Evolutionary conservation across 1,140 invertebrate species (phyloP), one percentile per base, ranked within the genome.

Genomic region (Hylaeus anthracinus): DNA sequence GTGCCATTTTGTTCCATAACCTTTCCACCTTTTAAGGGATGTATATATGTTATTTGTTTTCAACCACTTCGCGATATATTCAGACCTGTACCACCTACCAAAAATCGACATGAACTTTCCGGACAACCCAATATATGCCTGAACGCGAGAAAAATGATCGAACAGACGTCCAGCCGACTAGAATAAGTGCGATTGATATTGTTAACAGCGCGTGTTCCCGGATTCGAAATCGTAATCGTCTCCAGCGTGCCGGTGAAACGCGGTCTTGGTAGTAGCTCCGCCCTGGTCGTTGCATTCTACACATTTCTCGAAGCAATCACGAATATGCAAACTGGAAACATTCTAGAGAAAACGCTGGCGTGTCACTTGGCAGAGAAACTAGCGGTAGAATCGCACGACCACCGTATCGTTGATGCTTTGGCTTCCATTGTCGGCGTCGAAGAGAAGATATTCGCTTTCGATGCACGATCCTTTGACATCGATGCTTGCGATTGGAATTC

Each of bases 211-310:
- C 3, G 60, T 26, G 67, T 85, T 63, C 71, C 76, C 1, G 77
- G 78, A 61, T 87, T 88, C 58, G 70, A 85, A 65, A 79, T 79
- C 37, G 60, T 82, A 55, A 70, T 75, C 55, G 51, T 53, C 4
- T 63, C 72, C 39, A 75, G 45, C 51, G 61, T 80, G 56, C 79
- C 79, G 6, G 5, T 56, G 5, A 81, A 43, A 67, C 39, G 43
- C 9, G 67, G 48, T 55, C 65, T 79, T 1, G 75, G 66, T 0
- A 77, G 63, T 26, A 61, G 51, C 67, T 55, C 79, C 45, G 70
- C 83, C 41, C 39, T 85, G 12, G 51, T 78, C 37, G 70, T 79
- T 4, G 79, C 80, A 5, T 45, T 73, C 9, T 78, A 73, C 53
- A 79, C 66, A 5, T 82, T 85, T 45, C 75, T 82, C 41, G 83